phyloP scores from a whole-genome alignment of 2,888 invertebrate genomes.

The Elaeidobius kamerunicus region DNA sequence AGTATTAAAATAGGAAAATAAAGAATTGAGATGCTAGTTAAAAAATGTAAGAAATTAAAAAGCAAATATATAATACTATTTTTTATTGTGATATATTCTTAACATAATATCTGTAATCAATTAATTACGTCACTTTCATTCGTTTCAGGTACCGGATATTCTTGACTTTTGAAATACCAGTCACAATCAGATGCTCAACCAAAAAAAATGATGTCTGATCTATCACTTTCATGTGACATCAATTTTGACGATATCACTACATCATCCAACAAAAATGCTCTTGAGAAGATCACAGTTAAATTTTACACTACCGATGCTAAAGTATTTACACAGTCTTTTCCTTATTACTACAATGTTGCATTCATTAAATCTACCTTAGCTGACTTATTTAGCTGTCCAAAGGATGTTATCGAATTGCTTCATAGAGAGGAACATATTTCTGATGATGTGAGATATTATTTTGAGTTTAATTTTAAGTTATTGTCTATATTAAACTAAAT shows the following conservation, averaged over 20 bases:
- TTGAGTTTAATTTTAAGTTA: not conserved
- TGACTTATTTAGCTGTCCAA: conserved; percentile 56
- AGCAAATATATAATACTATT: not conserved
- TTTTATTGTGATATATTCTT: not conserved
- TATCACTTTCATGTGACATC: conserved; percentile 13
- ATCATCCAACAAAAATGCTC: not conserved
- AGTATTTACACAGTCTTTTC: conserved; percentile 55
- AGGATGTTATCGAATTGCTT: conserved; percentile 52
- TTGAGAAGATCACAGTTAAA: conserved; percentile 40
- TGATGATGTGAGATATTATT: conserved; percentile 33
- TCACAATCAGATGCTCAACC: not conserved
- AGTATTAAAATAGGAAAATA: no score
- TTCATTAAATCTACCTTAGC: conserved; percentile 61
- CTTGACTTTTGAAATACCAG: not conserved
- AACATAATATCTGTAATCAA: not conserved
- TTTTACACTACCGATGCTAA: conserved; percentile 41
- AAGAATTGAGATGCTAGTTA: no score
- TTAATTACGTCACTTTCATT: not conserved
- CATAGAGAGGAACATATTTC: conserved; percentile 49
- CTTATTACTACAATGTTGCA: conserved; percentile 53
- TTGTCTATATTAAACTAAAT: not conserved
- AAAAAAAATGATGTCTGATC: conserved; percentile 18
- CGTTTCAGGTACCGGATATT: not conserved
- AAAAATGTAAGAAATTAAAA: not conserved
- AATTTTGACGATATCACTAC: conserved; percentile 19